Percentiles rank a stretch among this genome's conserved stretches.
Conservation (phyloP, 2,888 invertebrate species). For the Eupithecia insigniata region DNA sequence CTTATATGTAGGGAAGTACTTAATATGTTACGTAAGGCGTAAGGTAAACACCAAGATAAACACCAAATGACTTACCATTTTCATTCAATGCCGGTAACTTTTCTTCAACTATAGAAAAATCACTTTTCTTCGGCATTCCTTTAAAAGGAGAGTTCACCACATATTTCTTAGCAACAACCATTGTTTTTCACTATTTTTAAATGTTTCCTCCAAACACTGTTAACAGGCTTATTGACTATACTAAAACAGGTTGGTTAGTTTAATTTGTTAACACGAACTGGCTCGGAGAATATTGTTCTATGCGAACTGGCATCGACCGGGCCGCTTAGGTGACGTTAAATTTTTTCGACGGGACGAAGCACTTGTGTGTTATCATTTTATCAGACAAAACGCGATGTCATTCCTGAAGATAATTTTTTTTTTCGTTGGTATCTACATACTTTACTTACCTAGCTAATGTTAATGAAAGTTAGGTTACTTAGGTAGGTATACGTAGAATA, state of each 20-base stretch:
- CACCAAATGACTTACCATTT: constrained; percentile 80
- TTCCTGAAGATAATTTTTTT: not conserved
- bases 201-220: not conserved
- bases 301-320: too few relatives aligned
- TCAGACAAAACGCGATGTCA: not conserved
- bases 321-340: not conserved
- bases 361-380: not conserved
- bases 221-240: not conserved
- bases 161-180: constrained; percentile 85
- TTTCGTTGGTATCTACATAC: not conserved
- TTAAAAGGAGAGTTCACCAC: constrained; percentile 83
- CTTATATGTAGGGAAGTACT: too few relatives aligned
- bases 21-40: too few relatives aligned
- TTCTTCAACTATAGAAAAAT: constrained; percentile 86
- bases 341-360: not conserved
- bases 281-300: too few relatives aligned
- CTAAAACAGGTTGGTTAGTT: not conserved
- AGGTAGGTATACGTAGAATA: too few relatives aligned
- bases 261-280: not conserved
- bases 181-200: constrained; percentile 44
- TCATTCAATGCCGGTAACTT: constrained; percentile 83
- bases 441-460: not conserved
- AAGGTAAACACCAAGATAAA: too few relatives aligned
- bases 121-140: constrained; percentile 84
- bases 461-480: too few relatives aligned